Conservation (phyloP, 2,888 invertebrate species). For the Linhomoeus sp. region DNA sequence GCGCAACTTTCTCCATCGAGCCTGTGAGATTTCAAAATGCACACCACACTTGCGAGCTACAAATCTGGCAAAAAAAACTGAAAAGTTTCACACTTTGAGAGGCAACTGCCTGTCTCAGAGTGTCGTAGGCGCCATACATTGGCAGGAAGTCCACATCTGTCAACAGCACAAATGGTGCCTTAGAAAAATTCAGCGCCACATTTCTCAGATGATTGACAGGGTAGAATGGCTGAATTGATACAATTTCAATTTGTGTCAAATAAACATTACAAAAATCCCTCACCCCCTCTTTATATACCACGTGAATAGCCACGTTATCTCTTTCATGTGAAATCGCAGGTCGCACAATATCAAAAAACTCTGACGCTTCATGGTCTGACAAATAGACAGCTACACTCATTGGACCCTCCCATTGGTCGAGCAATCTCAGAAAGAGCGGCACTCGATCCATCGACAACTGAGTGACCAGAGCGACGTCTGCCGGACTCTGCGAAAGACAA, state of each 20-base stretch:
- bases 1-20: conserved; percentile 33
- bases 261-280: conserved; percentile 19
- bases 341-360: conserved; percentile 48
- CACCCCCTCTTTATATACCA: conserved; percentile 71
- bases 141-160: conserved; percentile 77
- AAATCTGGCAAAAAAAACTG: too few species aligned
- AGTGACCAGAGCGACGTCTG: conserved; percentile 63
- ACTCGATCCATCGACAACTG: conserved; percentile 69
- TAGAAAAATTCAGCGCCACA: conserved; percentile 56
- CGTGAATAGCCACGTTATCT: conserved; percentile 65
- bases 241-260: background rate
- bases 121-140: conserved; percentile 54
- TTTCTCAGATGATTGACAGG: conserved; percentile 75
- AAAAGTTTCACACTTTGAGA: conserved; percentile 3
- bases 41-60: too few species aligned
- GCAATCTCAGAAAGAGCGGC: conserved; percentile 58
- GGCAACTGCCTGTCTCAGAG: conserved; percentile 44
- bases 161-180: conserved; percentile 61
- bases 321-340: conserved; percentile 51
- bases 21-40: conserved; percentile 1
- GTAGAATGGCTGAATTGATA: conserved; percentile 50
- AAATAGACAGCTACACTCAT: conserved; percentile 67
- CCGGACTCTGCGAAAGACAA: conserved; percentile 22
- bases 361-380: conserved; percentile 61
- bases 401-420: conserved; percentile 67